phyloP scores from a whole-genome alignment of 2,113 vertebrate species.

The Hydropotes inermis region DNA sequence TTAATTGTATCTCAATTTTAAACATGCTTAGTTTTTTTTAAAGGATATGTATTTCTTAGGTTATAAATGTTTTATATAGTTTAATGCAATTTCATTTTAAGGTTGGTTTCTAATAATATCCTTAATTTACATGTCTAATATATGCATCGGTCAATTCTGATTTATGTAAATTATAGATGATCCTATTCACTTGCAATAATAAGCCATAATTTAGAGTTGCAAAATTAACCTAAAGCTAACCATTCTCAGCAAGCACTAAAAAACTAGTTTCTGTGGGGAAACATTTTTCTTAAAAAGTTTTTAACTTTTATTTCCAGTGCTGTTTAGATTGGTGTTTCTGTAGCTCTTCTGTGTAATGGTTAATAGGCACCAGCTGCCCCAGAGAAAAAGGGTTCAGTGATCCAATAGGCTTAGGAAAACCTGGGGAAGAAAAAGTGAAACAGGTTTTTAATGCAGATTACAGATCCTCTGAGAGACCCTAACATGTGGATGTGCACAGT shows the following conservation, averaged over 20 bases:
- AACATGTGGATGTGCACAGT: not conserved
- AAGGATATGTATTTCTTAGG: slow-evolving; percentile 2
- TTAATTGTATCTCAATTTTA: not conserved
- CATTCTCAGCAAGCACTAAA: slow-evolving; percentile 41
- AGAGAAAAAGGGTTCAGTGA: not conserved
- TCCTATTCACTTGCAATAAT: slow-evolving; percentile 27
- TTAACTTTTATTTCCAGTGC: not conserved
- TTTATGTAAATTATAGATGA: slow-evolving; percentile 51
- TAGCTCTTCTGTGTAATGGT: not conserved
- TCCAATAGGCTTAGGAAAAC: not conserved
- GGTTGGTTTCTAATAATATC: slow-evolving; percentile 42
- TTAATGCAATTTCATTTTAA: slow-evolving; percentile 55
- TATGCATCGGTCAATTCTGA: slow-evolving; percentile 40
- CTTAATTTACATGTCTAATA: slow-evolving; percentile 46
- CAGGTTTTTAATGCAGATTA: not conserved
- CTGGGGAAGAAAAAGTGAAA: not conserved
- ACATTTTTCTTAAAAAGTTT: slow-evolving; percentile 9
- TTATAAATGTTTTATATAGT: slow-evolving; percentile 21
- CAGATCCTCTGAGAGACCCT: not conserved
- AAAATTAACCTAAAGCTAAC: slow-evolving; percentile 28
- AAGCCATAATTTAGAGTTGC: slow-evolving; percentile 41
- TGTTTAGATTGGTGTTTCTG: not conserved
- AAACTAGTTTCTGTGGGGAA: not conserved
- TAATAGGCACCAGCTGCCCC: not conserved
- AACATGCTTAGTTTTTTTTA: not conserved